Evolutionary conservation across 2,113 vertebrate species (phyloP), one percentile per base, ranked within the genome.

Genomic region (Echinops telfairi): DNA sequence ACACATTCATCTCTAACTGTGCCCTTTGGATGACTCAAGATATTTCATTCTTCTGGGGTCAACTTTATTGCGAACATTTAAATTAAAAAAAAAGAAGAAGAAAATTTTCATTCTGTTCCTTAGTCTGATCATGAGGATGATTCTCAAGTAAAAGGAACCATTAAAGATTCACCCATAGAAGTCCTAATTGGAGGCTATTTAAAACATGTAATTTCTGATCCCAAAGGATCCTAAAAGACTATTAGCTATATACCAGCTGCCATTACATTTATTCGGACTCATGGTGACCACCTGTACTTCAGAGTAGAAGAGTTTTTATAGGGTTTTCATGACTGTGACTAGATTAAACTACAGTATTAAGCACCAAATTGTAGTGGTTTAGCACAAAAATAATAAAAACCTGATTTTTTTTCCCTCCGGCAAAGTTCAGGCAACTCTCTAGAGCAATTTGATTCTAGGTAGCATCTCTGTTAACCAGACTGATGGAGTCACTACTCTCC

Each of bases 201-300:
- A 38, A 94, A 91, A 57, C 40, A 70, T 27, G 2, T 16, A 62
- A 80, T 76, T 92, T 2, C 29, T 40, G 19, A 71, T 83, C 88
- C 36, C n/a, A 80, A 20, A 62, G 43, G 27, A 62, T 89, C 12
- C 25, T 57, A 78, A 84, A 86, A 82, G 94, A 88, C 85, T 66
- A 29, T 70, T 47, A 78, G 20, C 68, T 79, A 11, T 31, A 15
- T 64, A 89, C 2, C 70, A 71, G 70, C 31, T 71, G 31, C 29
- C 15, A 3, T 33, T 4, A 2, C 19, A 5, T 5, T 19, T 6
- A 33, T 71, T 71, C 15, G 4, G 70, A 71, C n/a, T 2, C 70
- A 33, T 33, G 16, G n/a, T 6, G 16, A 71, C 31, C n/a, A 31
- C 6, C n/a, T 19, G 70, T 71, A 29, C 27, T 68, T 68, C 12